Evolutionary conservation across 2,113 vertebrate species (phyloP), one percentile per base, ranked within the genome.

Genomic region (Uropsilus gracilis): DNA sequence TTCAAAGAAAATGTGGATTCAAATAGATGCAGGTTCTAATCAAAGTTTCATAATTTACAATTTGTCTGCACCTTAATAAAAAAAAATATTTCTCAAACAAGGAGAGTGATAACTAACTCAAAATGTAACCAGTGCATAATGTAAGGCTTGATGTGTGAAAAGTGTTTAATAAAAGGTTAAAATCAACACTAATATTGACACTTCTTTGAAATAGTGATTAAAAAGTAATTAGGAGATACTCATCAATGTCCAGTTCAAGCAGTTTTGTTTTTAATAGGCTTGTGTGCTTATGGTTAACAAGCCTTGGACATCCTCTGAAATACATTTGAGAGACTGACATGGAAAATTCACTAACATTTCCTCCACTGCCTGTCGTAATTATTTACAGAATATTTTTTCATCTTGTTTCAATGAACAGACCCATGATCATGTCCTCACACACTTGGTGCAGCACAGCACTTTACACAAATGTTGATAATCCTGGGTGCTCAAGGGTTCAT

Each of bases 1-100:
- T 89, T 89, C 37, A 88, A 83, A 77, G 61, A 6, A 39, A 84
- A 20, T 75, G n/a, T 80, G 34, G 75, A 84, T 91, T 94, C 17
- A 57, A n/a, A 64, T 26, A 44, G 55, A 55, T 39, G 11, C 22
- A 63, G 7, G 12, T 94, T 89, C 22, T 89, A 81, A 63, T 81
- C 50, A 88, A 17, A 66, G 16, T 0, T 68, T 73, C 63, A 73
- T 34, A 77, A 57, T 61, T 63, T 71, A 42, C 59, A 91, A 53
- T 76, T 83, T 76, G 9, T 66, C 44, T 85, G 13, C 20, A 20
- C n/a, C n/a, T n/a, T n/a, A n/a, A n/a, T n/a, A n/a, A n/a, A n/a
- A n/a, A n/a, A n/a, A n/a, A n/a, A n/a, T n/a, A 71, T 82, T 89
- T 61, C 59, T 28, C 16, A 66, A 86, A 63, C 55, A 22, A 72